Evolutionary conservation across 2,888 invertebrate genomes (phyloP), one percentile per base, ranked within the genome.

Genomic region (Oscheius sp.): DNA sequence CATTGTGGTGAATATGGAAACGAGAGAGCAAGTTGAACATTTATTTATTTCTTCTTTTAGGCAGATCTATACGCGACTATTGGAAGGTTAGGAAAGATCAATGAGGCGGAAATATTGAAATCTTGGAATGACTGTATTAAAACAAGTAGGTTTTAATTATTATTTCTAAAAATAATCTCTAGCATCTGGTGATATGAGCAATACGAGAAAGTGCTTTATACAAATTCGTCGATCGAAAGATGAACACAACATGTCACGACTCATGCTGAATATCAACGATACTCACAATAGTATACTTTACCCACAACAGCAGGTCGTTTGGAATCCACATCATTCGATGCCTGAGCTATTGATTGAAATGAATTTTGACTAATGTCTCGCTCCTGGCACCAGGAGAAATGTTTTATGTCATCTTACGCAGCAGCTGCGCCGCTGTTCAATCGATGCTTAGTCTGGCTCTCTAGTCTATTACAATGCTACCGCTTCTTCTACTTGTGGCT

Each of bases 381-480:
- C 36, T 9, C 14, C 36, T 14, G 36, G 8, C 36, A 36, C 36
- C 36, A 36, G n/a, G n/a, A n/a, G n/a, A n/a, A n/a, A n/a, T 41
- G 5, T 12, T 12, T 41, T 47, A 54, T 54, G 33, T 54, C 32
- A 30, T 51, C 32, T 32, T 33, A 36, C 1, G n/a, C 24, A 50
- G 54, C 54, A 54, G 54, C 54, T 54, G 54, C n/a, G 50, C 50
- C 30, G 33, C 17, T 33, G 32, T 54, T 54, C 54, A 22, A 54
- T 54, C 54, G 54, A 54, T 54, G 54, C 54, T 51, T 30, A 22
- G 50, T 50, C 50, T n/a, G n/a, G n/a, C n/a, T n/a, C n/a, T n/a
- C n/a, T n/a, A 54, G 5, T 54, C 54, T 17, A 17, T 17, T 12
- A 36, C 54, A 36, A 54, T 54, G 54, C 54, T 20, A 33, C 54